These are phyloP conservation scores for Caenorhabditis afra DNA, from an alignment of 2,888 invertebrate species.

Conservation along the genomic window DNA sequence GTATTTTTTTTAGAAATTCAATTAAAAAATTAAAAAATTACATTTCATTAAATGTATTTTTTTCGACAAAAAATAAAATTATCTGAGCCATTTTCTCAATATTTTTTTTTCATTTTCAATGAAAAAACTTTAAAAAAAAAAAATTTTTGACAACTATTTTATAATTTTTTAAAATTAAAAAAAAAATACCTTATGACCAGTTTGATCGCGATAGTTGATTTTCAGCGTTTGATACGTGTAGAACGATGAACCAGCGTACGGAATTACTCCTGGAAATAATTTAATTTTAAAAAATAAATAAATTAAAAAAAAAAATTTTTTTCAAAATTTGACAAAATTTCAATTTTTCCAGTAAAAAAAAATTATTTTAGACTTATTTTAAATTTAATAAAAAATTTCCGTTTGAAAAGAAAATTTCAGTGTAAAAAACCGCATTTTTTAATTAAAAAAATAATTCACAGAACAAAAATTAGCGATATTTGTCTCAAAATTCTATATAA, in stretches of 20 bases:
- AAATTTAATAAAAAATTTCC: no score
- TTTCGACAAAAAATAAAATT: no score
- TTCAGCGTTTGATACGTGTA: slow-evolving; percentile 97
- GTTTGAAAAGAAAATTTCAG: no score
- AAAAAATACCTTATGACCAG: slow-evolving; percentile 62
- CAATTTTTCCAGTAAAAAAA: not conserved
- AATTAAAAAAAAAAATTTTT: not conserved
- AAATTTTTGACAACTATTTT: not conserved
- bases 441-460: not conserved
- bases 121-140: not conserved
- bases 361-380: no score
- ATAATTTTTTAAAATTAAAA: not conserved
- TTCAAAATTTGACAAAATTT: not conserved
- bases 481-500: not conserved
- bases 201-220: slow-evolving; percentile 84
- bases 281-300: not conserved
- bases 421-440: not conserved
- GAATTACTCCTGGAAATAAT: slow-evolving; percentile 64
- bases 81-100: no score
- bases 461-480: not conserved
- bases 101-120: not conserved
- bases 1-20: no score
- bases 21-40: no score
- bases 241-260: slow-evolving; percentile 87
- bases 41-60: no score